phyloP scores from a whole-genome alignment of 2,113 vertebrate genomes.

The Lamprologus callipterus region DNA sequence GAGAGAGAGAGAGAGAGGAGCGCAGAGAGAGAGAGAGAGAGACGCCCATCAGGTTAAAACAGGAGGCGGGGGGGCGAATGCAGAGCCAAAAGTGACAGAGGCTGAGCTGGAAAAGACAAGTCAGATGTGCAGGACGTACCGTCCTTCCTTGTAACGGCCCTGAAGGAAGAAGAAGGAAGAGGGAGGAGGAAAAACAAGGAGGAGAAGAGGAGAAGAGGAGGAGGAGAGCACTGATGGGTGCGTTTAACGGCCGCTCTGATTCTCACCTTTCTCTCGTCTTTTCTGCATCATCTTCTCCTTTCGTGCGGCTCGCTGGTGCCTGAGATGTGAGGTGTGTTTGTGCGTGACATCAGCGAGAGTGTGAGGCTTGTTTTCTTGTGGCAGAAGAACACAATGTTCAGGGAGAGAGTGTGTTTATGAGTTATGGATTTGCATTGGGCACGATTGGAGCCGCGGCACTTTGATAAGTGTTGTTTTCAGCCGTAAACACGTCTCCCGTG shows the following conservation, averaged over 20 bases:
- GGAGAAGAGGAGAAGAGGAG: not conserved
- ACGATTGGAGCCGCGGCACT: not conserved
- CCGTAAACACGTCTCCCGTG: not conserved
- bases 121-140: not conserved
- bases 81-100: conserved; percentile 13
- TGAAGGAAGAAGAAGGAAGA: not conserved
- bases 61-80: not conserved
- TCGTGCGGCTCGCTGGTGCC: not conserved
- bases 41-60: conserved; percentile 51
- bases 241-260: not conserved
- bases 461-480: conserved; percentile 2
- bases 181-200: not conserved
- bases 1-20: not conserved
- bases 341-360: not conserved
- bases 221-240: conserved; percentile 38
- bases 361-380: not conserved
- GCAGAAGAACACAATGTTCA: conserved; percentile 41
- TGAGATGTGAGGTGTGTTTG: conserved; percentile 9
- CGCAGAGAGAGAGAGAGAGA: not conserved
- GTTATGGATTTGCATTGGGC: conserved; percentile 15
- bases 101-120: conserved; percentile 1
- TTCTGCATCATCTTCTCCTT: not conserved
- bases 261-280: not conserved
- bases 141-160: not conserved
- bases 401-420: not conserved